phyloP scores from a whole-genome alignment of 2,888 invertebrate species.

The Napeogenes inachia region DNA sequence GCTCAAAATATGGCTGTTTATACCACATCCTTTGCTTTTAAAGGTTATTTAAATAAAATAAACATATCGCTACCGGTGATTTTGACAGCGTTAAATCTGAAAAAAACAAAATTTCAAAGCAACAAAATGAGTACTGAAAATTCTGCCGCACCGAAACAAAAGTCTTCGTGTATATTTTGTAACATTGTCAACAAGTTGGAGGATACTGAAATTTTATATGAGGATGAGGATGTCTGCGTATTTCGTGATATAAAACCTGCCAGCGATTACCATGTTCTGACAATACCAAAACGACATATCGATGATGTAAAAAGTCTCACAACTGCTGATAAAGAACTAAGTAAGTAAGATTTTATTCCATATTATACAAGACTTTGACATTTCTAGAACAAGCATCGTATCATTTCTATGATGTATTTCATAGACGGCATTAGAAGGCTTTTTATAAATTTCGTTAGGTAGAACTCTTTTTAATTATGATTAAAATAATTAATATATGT shows the following conservation, averaged over 20 bases:
- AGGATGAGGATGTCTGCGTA: conserved; percentile 86
- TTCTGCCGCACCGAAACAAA: conserved; percentile 25
- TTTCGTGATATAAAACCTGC: conserved; percentile 92
- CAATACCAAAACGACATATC: conserved; percentile 87
- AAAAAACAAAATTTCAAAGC: neutral
- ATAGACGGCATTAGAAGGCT: too few relatives aligned
- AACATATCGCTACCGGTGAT: neutral
- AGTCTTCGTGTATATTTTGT: conserved; percentile 83
- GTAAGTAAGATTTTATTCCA: conserved; percentile 68
- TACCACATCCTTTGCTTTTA: neutral
- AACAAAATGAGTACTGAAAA: conserved; percentile 39
- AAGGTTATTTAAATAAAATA: neutral
- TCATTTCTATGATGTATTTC: too few relatives aligned
- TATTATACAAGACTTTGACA: too few relatives aligned
- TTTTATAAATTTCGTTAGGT: too few relatives aligned
- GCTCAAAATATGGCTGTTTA: neutral
- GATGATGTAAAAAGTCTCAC: conserved; percentile 83
- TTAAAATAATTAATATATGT: too few relatives aligned
- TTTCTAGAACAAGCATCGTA: too few relatives aligned
- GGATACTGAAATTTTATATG: conserved; percentile 79
- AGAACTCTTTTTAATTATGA: too few relatives aligned
- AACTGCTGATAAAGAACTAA: conserved; percentile 80
- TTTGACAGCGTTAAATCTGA: conserved; percentile 5
- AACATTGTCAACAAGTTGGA: conserved; percentile 81
- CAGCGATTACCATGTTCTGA: conserved; percentile 86